Base-by-base conservation (phyloP, 1,140 invertebrate species). In the Branchinecta lynchi region DNA sequence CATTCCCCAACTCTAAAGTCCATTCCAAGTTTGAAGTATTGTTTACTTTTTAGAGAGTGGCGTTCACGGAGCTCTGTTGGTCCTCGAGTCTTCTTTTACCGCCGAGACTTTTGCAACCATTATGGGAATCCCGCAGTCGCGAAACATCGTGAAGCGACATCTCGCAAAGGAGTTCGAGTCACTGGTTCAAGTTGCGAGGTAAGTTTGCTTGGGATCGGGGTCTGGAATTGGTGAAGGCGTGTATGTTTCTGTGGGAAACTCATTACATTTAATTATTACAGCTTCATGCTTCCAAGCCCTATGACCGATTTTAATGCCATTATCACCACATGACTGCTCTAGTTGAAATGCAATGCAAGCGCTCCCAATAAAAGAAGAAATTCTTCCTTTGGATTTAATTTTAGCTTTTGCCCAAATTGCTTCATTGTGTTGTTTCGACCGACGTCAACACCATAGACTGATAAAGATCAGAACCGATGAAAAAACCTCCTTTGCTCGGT, bases 61-160 rank as follows among this genome's bases (percentile, higher is more conserved):
- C 73, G 90, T 96, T 0, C 92, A 96, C 76, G 92, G 93, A 72
- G 92, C 91, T 12, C 79, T 96, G 70, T 90, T 94, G 20, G 92
- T 95, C 45, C 78, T 96, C 73, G 93, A 96, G 76, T 89, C 79
- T 7, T 77, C 91, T 17, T 94, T 96, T 79, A 93, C 88, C 69
- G 90, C 92, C 43, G 93, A 96, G 77, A 93, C 91, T 60, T 92
- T 96, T 86, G 92, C 93, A 46, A 90, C 90, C 17, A 91, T 91
- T 9, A 79, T 96, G 46, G 92, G 90, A 68, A 94, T 96, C 75
- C 92, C 92, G 44, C 89, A 90, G 8, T 90, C 90, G 7, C 93
- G 94, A 77, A 92, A 91, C 76, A 95, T 95, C 78, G 92, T 96
- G 71, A 82, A 92, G 75, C 82, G 92, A 75, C 93, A 96, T 80